Evolutionary conservation across 2,797 vertebrate genomes (phyloP).

Genomic region (Sebastes kiyomatsui): DNA sequence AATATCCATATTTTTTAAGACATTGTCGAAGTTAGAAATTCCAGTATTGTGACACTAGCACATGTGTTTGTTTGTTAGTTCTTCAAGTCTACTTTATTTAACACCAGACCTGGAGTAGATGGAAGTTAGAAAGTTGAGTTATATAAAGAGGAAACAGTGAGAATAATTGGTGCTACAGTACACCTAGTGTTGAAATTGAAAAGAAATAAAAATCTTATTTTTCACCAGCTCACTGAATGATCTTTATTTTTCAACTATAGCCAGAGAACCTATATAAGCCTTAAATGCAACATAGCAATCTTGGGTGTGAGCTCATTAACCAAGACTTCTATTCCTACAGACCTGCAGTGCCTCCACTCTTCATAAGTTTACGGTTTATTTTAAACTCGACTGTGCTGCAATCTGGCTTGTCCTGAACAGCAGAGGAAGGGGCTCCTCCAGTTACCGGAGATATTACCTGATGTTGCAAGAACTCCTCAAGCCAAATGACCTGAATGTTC

Average conservation of each 20-base stretch:
- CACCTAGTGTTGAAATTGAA: background rate
- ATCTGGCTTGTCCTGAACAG: constrained; percentile 53
- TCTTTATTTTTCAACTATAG: background rate
- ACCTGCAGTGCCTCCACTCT: background rate
- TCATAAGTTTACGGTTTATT: constrained; percentile 29
- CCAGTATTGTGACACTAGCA: too few relatives aligned
- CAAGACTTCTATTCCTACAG: constrained; percentile 10
- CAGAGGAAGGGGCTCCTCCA: constrained; percentile 66
- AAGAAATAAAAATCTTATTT: background rate
- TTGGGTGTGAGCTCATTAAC: background rate
- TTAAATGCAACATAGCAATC: background rate
- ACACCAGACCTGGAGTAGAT: background rate
- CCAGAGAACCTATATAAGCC: background rate
- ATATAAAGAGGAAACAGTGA: background rate
- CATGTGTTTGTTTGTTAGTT: background rate
- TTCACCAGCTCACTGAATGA: background rate
- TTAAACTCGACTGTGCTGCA: constrained; percentile 48
- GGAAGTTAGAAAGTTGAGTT: background rate
- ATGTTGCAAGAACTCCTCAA: constrained; percentile 74
- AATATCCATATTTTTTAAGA: too few relatives aligned
- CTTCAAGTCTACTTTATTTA: background rate
- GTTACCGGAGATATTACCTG: constrained; percentile 65
- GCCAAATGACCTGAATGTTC: constrained; percentile 72
- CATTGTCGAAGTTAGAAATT: too few relatives aligned
- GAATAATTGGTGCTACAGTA: background rate